Evolutionary conservation across 2,888 invertebrate species (phyloP), one percentile per base, ranked within the genome.

Genomic region (Caenorhabditis becei): DNA sequence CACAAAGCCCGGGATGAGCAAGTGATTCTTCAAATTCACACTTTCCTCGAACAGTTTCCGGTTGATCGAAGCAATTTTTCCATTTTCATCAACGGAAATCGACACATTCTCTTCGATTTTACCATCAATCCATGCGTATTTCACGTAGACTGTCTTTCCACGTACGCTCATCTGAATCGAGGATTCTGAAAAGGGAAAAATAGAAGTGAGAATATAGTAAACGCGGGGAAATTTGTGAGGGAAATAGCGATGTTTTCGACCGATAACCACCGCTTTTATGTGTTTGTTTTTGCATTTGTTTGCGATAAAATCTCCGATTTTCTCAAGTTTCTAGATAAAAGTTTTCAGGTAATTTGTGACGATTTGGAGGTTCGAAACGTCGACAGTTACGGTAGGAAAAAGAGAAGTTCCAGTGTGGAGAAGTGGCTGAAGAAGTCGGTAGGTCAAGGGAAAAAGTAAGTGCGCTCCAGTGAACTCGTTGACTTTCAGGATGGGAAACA

Each of bases 1-100:
- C 18, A 90, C 85, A 67, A 90, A 89, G 16, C 90, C 90, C 10
- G 90, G 90, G 14, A 90, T 37, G 2, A 90, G 53, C 11, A 84
- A 18, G 24, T 75, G 74, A 44, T 69, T 51, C 11, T 2, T 28
- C 59, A 80, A 53, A 20, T 61, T 26, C 10, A 80, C 66, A n/a
- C 28, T 59, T 14, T 63, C 63, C 0, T 58, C 62, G 53, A 41
- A 69, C 28, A 44, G 35, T 56, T 63, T 66, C 28, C 41, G n/a
- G 16, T 63, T 56, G 16, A 86, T 82, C 16, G 65, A 59, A 1
- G 47, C 63, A n/a, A 87, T 86, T 71, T 61, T 77, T 62, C 80
- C 80, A 14, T 28, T 5, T 14, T 59, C 37, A 37, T 80, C 77
- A 4, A 80, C 53, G 14, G 70, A 66, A 11, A 88, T 75, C 7